These are phyloP conservation scores for Willisornis vidua DNA, from an alignment of 2,113 vertebrate species.

Conservation along the genomic window DNA sequence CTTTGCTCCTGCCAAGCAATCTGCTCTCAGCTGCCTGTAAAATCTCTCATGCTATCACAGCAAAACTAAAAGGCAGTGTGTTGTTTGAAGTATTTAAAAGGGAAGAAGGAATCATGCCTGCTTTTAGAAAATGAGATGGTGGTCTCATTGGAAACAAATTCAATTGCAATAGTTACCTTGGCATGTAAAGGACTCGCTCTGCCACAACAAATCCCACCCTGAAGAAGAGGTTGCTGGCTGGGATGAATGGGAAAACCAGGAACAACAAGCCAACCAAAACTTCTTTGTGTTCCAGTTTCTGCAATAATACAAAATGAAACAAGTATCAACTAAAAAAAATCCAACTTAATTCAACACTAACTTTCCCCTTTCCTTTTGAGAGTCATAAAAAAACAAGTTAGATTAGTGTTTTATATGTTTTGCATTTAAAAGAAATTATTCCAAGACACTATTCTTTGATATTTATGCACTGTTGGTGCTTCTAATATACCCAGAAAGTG, in stretches of 20 bases:
- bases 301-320: slow-evolving; percentile 75
- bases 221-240: slow-evolving; percentile 98
- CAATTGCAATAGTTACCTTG: slow-evolving; percentile 83
- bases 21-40: not conserved
- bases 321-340: slow-evolving; percentile 54
- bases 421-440: not conserved
- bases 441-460: not conserved
- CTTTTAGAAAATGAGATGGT: slow-evolving; percentile 16
- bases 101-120: not conserved
- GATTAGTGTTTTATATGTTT: not conserved
- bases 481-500: not conserved
- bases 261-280: slow-evolving; percentile 90
- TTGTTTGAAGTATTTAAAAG: not conserved
- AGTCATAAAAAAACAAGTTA: not conserved
- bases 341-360: not conserved
- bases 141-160: slow-evolving; percentile 44
- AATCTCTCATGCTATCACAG: not conserved
- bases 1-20: slow-evolving; percentile 29
- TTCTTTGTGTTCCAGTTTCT: slow-evolving; percentile 88
- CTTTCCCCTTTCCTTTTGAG: not conserved
- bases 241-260: slow-evolving; percentile 95
- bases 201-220: slow-evolving; percentile 98
- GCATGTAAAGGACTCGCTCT: slow-evolving; percentile 98
- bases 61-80: slow-evolving; percentile 3
- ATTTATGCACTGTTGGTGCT: not conserved